Evolutionary conservation across 2,888 invertebrate species (phyloP).

Genomic region (Cheilosia vernalis): DNA sequence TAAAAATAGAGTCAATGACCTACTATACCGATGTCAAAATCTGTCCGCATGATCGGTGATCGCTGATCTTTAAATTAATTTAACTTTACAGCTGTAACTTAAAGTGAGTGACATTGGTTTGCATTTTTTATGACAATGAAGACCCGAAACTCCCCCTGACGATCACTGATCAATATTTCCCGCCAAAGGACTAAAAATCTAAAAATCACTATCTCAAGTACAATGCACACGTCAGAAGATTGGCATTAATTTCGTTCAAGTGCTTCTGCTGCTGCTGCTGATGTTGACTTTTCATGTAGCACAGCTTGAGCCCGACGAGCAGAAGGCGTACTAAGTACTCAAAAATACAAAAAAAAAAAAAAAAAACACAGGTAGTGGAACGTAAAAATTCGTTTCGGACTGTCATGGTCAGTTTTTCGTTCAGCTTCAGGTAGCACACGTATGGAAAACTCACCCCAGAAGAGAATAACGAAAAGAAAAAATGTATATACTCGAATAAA

Average conservation of each 20-base stretch:
- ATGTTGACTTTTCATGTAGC: conserved; percentile 41
- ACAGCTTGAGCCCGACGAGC: conserved; percentile 30
- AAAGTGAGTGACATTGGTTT: too few species aligned
- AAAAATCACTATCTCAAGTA: neutral
- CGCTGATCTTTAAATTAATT: too few species aligned
- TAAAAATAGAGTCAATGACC: too few species aligned
- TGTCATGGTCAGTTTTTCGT: conserved; percentile 71
- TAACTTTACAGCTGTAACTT: too few species aligned
- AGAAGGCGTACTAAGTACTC: conserved; percentile 4
- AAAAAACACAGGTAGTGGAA: conserved; percentile 60
- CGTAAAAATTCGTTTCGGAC: conserved; percentile 56
- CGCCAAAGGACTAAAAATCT: too few species aligned
- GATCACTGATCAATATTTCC: too few species aligned
- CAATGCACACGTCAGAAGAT: neutral
- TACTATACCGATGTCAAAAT: too few species aligned
- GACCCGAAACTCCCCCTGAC: too few species aligned
- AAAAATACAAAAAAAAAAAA: conserved; percentile 13
- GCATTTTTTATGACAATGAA: too few species aligned
- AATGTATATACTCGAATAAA: conserved; percentile 35
- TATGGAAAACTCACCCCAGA: conserved; percentile 56
- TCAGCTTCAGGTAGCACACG: conserved; percentile 71
- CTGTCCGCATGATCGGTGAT: too few species aligned
- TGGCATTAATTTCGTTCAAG: conserved; percentile 5
- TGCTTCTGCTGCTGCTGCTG: conserved; percentile 11
- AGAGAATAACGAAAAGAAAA: neutral